phyloP scores from a whole-genome alignment of 2,113 vertebrate genomes.

The Nesogale talazaci region DNA sequence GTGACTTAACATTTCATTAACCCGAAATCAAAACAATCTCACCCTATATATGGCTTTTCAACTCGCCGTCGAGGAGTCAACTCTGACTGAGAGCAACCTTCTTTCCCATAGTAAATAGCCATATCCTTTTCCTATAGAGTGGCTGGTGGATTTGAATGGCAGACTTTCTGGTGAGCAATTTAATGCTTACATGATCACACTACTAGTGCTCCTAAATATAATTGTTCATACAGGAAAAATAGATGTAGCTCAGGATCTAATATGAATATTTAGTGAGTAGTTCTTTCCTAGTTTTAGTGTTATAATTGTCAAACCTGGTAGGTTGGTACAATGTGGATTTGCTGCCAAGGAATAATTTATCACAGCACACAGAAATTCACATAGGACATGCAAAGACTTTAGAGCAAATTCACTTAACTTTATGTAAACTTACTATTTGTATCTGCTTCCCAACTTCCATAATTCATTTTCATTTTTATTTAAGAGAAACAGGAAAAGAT shows the following conservation, averaged over 20 bases:
- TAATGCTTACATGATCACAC: no score
- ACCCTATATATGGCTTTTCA: no score
- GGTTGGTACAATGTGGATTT: not conserved
- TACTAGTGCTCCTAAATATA: no score
- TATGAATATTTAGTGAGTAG: not conserved
- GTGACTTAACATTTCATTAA: not conserved
- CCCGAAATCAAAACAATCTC: no score
- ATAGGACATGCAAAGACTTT: not conserved
- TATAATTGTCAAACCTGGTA: not conserved
- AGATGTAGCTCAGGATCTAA: not conserved
- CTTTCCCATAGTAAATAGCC: no score
- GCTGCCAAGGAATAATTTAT: not conserved
- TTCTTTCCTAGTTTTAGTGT: not conserved
- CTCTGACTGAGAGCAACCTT: no score
- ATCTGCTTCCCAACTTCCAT: not conserved
- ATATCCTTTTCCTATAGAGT: no score
- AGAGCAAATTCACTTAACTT: not conserved
- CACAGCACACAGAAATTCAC: not conserved
- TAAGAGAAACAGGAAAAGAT: not conserved
- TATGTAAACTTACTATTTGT: not conserved
- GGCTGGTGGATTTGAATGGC: no score
- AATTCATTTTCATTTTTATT: conserved; percentile 39
- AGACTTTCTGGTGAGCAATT: no score
- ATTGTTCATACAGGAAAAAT: not conserved
- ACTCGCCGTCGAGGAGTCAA: no score